Evolutionary conservation across 2,888 invertebrate species (phyloP).

Genomic region (Tenthredo amoena): DNA sequence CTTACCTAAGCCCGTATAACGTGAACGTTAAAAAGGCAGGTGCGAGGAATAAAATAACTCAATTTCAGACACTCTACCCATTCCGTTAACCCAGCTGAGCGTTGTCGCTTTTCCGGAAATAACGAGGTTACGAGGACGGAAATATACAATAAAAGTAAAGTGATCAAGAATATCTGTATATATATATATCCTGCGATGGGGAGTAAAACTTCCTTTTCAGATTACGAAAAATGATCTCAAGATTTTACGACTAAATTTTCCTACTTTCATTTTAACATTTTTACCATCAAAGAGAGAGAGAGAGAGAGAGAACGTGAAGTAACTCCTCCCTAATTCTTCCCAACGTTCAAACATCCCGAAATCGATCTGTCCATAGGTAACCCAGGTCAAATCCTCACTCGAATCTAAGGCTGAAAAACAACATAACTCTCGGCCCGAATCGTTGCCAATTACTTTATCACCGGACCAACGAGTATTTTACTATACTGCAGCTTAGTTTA

Average conservation of each 20-base stretch:
- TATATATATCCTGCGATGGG: not conserved
- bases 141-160: slow-evolving; percentile 7
- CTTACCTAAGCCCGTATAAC: slow-evolving; percentile 25
- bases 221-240: not conserved
- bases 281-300: not conserved
- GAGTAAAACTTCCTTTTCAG: not conserved
- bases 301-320: not conserved
- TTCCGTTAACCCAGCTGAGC: not conserved
- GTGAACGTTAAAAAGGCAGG: slow-evolving; percentile 9
- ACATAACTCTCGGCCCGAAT: slow-evolving; percentile 11
- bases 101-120: slow-evolving; percentile 34
- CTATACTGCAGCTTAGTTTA: not conserved
- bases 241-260: not conserved
- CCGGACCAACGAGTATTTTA: not conserved
- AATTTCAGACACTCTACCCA: slow-evolving; percentile 21
- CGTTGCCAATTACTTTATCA: slow-evolving; percentile 3
- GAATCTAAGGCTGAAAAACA: slow-evolving; percentile 17
- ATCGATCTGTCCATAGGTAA: slow-evolving; percentile 20
- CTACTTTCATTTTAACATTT: not conserved
- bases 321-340: not conserved
- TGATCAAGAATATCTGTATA: not conserved
- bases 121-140: slow-evolving; percentile 24
- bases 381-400: not conserved
- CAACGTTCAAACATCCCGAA: not conserved
- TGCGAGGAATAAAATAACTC: slow-evolving; percentile 24